A percentile compares a stretch with the other conserved stretches of the same genome.
phyloP scores from a whole-genome alignment of 2,797 vertebrate species.

The Buphagus erythrorhynchus region DNA sequence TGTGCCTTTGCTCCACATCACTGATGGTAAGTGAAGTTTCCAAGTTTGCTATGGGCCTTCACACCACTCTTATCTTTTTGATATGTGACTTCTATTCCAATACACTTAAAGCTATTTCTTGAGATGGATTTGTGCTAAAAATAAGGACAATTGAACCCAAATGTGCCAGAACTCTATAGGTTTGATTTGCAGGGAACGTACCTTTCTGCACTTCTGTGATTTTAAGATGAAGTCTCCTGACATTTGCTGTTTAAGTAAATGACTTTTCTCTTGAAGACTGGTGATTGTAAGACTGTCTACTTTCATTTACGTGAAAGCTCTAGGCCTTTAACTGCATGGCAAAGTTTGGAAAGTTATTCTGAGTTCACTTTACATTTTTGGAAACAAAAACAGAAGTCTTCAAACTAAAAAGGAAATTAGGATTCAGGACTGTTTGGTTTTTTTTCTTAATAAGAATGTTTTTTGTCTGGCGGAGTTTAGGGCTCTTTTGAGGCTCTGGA shows the following conservation, averaged over 20 bases:
- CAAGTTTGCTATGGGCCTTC: not conserved
- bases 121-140: slow-evolving; percentile 54
- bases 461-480: not conserved
- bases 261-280: not conserved
- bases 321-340: not conserved
- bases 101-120: slow-evolving; percentile 16
- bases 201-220: slow-evolving; percentile 8
- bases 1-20: not conserved
- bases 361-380: not conserved
- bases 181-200: slow-evolving; percentile 43
- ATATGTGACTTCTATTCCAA: not conserved
- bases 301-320: slow-evolving; percentile 21
- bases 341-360: slow-evolving; percentile 21
- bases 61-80: not conserved
- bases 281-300: slow-evolving; percentile 33
- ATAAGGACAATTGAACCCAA: slow-evolving; percentile 37
- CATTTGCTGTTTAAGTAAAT: slow-evolving; percentile 48
- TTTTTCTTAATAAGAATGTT: not conserved
- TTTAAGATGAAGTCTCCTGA: slow-evolving; percentile 45
- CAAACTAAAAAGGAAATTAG: not conserved
- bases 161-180: not conserved
- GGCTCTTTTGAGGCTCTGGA: not conserved
- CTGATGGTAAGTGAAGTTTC: not conserved
- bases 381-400: not conserved
- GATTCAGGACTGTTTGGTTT: fast-evolving